Base-by-base conservation (phyloP, 2,888 invertebrate species). In the Chrysina gloriosa region DNA sequence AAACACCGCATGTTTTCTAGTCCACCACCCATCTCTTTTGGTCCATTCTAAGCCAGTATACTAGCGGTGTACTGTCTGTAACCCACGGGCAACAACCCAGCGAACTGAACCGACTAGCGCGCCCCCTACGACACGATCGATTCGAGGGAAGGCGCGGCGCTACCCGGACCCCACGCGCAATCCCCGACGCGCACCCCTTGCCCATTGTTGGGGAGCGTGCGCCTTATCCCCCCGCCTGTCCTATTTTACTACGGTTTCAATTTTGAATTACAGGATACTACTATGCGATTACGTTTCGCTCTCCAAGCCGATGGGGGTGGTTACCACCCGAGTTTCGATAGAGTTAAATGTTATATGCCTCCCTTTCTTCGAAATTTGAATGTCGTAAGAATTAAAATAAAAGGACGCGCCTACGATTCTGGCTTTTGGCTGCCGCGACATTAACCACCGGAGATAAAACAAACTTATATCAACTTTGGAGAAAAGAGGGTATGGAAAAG, bases 71-170 rank as follows among this genome's bases (percentile, higher is more conserved):
- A 78, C 77, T 78, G 75, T 77, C 80, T 79, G 76, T 79, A 79
- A 80, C 79, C 80, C 78, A 78, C 79, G 77, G 78, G 78, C 79
- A 79, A 79, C 79, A 77, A 79, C 81, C 81, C 80, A 79, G 81
- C 82, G 77, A 79, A 81, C 81, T 79, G 81, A 77, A 79, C 79
- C 76, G 76, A 75, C 73, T 72, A 73, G 71, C 73, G 76, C 79
- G 81, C 81, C 82, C 77, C 77, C 78, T 79, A 76, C 74, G 71
- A 73, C 73, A 73, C 77, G 78, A 78, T 78, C 79, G 78, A 77
- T 77, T 75, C 74, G 72, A 77, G 77, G 78, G 81, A 84, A 83
- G 82, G 84, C 85, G 86, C 82, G 80, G 79, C 75, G 76, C 73
- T 61, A 34, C 69, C 69, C 74, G 72, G 80, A 79, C 75, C 76